Conservation (phyloP, 2,797 vertebrate species). For the Melanotaenia parkinsoni region DNA sequence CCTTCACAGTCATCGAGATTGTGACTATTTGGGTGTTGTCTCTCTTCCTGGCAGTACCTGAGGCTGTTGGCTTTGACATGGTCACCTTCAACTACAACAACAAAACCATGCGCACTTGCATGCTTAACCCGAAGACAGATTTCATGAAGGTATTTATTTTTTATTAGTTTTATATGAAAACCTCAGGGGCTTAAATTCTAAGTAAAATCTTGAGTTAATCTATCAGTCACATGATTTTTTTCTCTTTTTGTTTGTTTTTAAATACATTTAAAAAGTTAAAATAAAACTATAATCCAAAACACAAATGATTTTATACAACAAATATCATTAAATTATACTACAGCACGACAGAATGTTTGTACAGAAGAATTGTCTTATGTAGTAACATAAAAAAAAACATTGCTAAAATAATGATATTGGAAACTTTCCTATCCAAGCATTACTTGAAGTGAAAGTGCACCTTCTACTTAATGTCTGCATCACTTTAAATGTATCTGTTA, state of each 20-base stretch:
- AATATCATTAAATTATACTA: too few species aligned
- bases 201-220: too few species aligned
- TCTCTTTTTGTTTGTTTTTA: too few species aligned
- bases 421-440: neutral
- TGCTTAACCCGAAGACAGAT: conserved; percentile 82
- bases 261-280: too few species aligned
- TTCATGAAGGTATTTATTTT: conserved; percentile 84
- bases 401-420: conserved; percentile 19
- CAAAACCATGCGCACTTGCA: conserved; percentile 83
- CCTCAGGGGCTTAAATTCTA: neutral
- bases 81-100: conserved; percentile 83
- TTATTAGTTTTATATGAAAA: conserved; percentile 14
- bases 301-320: too few species aligned
- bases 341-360: neutral
- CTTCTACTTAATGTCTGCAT: conserved; percentile 21
- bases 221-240: neutral
- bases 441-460: conserved; percentile 35
- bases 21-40: conserved; percentile 93
- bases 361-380: neutral
- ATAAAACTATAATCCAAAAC: too few species aligned
- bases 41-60: conserved; percentile 92
- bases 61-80: conserved; percentile 91
- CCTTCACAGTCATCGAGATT: conserved; percentile 93
- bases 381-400: conserved; percentile 44
- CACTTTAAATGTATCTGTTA: conserved; percentile 6